A percentile compares a stretch with the other conserved stretches of the same genome.
phyloP scores from a whole-genome alignment of 2,888 invertebrate genomes.

The Drosophila leonis region DNA sequence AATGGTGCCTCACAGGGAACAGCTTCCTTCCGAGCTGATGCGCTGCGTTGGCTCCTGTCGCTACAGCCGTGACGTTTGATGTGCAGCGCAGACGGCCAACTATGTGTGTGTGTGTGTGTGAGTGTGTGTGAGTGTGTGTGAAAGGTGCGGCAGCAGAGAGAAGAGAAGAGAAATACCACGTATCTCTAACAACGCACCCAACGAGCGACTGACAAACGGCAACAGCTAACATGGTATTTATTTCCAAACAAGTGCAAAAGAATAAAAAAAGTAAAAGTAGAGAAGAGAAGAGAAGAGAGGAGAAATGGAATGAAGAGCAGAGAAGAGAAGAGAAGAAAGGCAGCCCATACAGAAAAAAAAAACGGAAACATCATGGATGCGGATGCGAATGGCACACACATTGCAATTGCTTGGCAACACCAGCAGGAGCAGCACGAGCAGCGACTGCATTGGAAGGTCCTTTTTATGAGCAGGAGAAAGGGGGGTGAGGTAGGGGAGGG shows the following conservation, averaged over 20 bases:
- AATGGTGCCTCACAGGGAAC: conserved; percentile 60
- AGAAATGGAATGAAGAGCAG: background rate
- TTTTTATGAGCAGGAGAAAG: background rate
- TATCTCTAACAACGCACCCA: conserved; percentile 44
- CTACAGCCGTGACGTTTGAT: conserved; percentile 50
- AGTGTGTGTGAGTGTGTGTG: background rate
- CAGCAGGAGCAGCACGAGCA: conserved; percentile 23
- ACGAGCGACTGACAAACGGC: conserved; percentile 41
- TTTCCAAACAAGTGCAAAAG: conserved; percentile 62
- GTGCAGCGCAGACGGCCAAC: conserved; percentile 45
- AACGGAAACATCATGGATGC: conserved; percentile 28
- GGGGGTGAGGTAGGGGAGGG: background rate
- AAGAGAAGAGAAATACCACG: background rate
- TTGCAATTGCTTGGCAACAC: conserved; percentile 77
- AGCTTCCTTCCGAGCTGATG: conserved; percentile 78
- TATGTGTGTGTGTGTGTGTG: background rate
- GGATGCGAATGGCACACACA: conserved; percentile 35
- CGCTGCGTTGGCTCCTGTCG: conserved; percentile 43
- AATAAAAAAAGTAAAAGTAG: conserved; percentile 14
- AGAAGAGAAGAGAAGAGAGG: conserved; percentile 1
- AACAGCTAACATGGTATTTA: conserved; percentile 69
- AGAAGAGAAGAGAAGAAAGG: conserved; percentile 9
- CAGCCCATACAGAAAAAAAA: conserved; percentile 16
- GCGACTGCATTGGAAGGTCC: conserved; percentile 39
- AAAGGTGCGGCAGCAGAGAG: background rate